Percentiles rank a stretch among this genome's conserved stretches.
These are phyloP conservation scores for Psephotus haematonotus DNA, from an alignment of 2,113 vertebrate genomes.

Conservation along the genomic window DNA sequence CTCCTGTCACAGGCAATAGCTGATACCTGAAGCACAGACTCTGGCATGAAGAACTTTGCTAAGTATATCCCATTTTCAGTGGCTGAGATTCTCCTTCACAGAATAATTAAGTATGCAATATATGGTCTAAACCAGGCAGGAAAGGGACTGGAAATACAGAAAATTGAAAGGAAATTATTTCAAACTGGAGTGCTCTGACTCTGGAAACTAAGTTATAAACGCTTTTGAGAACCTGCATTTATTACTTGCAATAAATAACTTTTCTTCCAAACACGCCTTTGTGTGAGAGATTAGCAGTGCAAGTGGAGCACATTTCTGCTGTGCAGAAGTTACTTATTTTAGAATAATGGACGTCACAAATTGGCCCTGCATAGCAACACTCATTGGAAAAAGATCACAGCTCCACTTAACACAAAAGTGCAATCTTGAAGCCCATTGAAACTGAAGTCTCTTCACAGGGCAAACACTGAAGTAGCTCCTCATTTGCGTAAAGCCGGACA, in stretches of 20 bases:
- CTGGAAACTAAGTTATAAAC: constrained; percentile 58
- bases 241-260: constrained; percentile 67
- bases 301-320: constrained; percentile 68
- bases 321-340: constrained; percentile 68
- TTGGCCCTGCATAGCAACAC: constrained; percentile 64
- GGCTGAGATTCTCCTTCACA: background rate
- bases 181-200: constrained; percentile 49
- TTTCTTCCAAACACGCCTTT: constrained; percentile 58
- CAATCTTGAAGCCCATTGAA: constrained; percentile 68
- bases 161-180: constrained; percentile 60
- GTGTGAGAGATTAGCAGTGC: constrained; percentile 62
- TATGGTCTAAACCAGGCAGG: constrained; percentile 31
- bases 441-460: constrained; percentile 58
- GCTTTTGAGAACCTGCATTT: constrained; percentile 66
- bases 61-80: background rate
- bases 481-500: constrained; percentile 56
- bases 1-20: background rate
- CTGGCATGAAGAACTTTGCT: background rate
- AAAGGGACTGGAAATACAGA: constrained; percentile 33
- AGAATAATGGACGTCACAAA: constrained; percentile 69
- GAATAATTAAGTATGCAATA: constrained; percentile 48
- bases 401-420: constrained; percentile 66
- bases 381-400: constrained; percentile 66
- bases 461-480: constrained; percentile 58
- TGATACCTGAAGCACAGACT: background rate